Evolutionary conservation across 1,140 invertebrate species (phyloP).

Genomic region (Diorhabda sublineata): DNA sequence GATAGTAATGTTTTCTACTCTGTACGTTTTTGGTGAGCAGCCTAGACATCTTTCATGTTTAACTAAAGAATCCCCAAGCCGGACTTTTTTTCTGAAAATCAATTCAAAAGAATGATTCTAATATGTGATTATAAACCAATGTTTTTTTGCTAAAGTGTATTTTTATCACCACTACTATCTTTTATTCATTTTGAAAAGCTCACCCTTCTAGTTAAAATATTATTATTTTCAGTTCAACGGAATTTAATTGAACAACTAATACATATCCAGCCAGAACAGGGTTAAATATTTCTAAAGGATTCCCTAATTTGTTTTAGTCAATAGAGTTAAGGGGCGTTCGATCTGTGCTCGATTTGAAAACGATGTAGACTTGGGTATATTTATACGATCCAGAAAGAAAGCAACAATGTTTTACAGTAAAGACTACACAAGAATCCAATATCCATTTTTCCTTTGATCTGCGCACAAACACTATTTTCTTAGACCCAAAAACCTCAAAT

Average conservation of each 20-base stretch:
- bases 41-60: background rate
- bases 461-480: too few species aligned
- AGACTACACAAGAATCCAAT: too few species aligned
- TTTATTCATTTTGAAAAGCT: background rate
- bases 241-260: background rate
- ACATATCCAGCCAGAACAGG: too few species aligned
- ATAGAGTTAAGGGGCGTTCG: too few species aligned
- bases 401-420: too few species aligned
- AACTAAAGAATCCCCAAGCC: background rate
- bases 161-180: background rate
- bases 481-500: too few species aligned
- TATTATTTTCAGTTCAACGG: background rate
- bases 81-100: background rate
- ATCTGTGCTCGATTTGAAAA: too few species aligned
- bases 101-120: background rate
- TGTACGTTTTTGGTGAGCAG: background rate
- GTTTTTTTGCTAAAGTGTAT: background rate
- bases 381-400: too few species aligned
- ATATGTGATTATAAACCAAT: background rate
- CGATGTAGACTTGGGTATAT: too few species aligned
- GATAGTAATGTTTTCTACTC: slow-evolving; percentile 4
- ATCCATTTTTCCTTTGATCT: too few species aligned
- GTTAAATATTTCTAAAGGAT: too few species aligned
- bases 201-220: background rate
- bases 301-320: too few species aligned